Evolutionary conservation across 2,797 vertebrate genomes (phyloP), one percentile per base, ranked within the genome.

Genomic region (Mustela erminea): DNA sequence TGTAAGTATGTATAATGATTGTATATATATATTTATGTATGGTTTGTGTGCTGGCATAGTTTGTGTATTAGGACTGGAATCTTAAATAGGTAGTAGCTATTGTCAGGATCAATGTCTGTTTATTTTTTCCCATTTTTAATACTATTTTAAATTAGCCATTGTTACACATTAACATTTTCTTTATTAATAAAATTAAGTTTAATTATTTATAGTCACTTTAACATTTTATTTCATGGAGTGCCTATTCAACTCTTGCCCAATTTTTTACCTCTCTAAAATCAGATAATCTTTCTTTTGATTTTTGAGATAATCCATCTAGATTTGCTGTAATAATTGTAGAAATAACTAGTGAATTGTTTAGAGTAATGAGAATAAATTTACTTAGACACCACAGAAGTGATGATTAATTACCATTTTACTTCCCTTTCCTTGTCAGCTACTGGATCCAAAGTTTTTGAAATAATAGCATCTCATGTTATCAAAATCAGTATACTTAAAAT

Each of bases 141-240:
- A 90, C 66, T 54, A 29, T 17, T 89, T 90, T 64, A 66, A 43
- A 82, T 82, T 87, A 93, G 23, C 15, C 7, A 64, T 64, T 52
- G 14, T 46, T 41, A 2, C 52, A 32, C 4, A 89, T 35, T 90
- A 77, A 60, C 5, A 18, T 64, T 82, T 90, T 54, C 5, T 10
- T 35, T 10, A 92, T 54, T 54, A 54, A 18, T 18, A 54, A 54
- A 82, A 75, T 72, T 70, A 74, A 1, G 29, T 32, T 94, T 82
- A 86, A 52, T 21, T 23, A 20, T 54, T 90, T 75, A 68, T 41
- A 85, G 12, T 75, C 66, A 56, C 5, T 70, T 87, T 35, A 2
- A 74, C 32, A n/a, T 32, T 77, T 80, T 74, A 23, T 83, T 96
- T 58, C 41, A 9, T 90, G 21, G 35, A 54, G 1, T 90, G 15